phyloP scores from a whole-genome alignment of 2,113 vertebrate species.

The Phycodurus eques region DNA sequence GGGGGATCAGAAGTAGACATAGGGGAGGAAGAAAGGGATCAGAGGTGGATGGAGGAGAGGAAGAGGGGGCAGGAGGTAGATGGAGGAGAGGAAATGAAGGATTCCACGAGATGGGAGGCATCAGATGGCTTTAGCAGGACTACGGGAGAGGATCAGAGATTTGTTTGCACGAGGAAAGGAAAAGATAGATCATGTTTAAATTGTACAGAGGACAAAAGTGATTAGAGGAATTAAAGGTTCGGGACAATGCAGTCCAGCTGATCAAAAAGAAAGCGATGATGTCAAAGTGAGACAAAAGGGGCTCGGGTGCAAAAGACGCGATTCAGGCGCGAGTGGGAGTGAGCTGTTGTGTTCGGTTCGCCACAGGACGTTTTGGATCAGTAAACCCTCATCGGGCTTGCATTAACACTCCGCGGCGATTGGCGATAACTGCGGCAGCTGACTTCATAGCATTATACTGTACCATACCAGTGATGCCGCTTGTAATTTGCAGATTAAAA shows the following conservation, averaged over 20 bases:
- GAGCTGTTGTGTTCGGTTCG: neutral
- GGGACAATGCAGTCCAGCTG: slow-evolving; percentile 18
- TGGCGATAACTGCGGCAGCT: neutral
- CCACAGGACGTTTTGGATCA: neutral
- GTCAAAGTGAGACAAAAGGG: neutral
- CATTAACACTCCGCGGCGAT: neutral
- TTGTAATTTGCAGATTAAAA: neutral
- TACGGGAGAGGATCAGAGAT: slow-evolving; percentile 23
- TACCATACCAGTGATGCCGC: neutral
- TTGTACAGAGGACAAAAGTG: slow-evolving; percentile 13
- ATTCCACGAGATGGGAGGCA: slow-evolving; percentile 42
- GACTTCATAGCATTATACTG: neutral
- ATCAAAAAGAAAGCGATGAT: slow-evolving; percentile 26
- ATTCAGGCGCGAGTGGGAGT: slow-evolving; percentile 13
- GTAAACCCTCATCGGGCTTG: neutral
- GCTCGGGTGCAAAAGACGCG: neutral
- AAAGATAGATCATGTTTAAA: slow-evolving; percentile 53
- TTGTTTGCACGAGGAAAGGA: slow-evolving; percentile 43
- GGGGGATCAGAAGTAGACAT: slow-evolving; percentile 57
- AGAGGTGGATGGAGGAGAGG: slow-evolving; percentile 56
- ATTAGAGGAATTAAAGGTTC: slow-evolving; percentile 38
- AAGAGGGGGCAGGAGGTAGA: slow-evolving; percentile 54
- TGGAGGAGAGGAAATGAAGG: slow-evolving; percentile 57
- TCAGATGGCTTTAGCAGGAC: slow-evolving; percentile 24
- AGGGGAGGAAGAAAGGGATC: slow-evolving; percentile 61